Evolutionary conservation across 2,888 invertebrate species (phyloP).

Genomic region (Phania funesta): DNA sequence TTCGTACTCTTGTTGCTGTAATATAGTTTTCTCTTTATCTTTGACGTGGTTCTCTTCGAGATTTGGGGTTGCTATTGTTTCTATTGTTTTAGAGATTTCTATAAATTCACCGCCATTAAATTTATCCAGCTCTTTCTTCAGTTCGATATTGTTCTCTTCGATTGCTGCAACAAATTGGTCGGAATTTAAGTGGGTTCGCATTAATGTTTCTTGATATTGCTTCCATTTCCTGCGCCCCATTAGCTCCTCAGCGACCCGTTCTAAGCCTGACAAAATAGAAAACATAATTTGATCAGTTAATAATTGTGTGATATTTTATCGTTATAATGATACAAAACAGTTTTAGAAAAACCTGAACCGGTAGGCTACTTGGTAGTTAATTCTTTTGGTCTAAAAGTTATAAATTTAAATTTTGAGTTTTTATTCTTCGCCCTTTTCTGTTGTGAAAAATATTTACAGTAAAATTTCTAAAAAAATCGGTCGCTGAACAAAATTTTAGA

Average conservation of each 20-base stretch:
- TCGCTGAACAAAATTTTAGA: too few species aligned
- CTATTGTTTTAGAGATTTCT: constrained; percentile 66
- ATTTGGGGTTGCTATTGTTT: constrained; percentile 69
- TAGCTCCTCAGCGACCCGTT: constrained; percentile 97
- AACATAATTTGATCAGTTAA: neutral
- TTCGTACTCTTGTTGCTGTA: constrained; percentile 68
- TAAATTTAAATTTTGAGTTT: too few species aligned
- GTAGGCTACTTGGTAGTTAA: too few species aligned
- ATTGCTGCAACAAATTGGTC: constrained; percentile 71
- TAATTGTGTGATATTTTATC: too few species aligned
- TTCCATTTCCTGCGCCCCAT: constrained; percentile 98
- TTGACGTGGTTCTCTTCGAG: constrained; percentile 77
- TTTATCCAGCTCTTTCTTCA: constrained; percentile 69
- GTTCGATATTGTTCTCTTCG: constrained; percentile 74
- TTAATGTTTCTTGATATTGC: constrained; percentile 91
- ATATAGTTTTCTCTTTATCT: constrained; percentile 79
- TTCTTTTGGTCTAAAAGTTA: too few species aligned
- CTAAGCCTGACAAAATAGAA: constrained; percentile 86
- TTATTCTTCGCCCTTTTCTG: too few species aligned
- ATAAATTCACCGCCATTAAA: constrained; percentile 47
- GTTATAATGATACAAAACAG: neutral
- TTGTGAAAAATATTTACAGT: too few species aligned
- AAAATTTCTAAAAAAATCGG: too few species aligned
- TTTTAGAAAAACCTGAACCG: too few species aligned
- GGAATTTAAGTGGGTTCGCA: constrained; percentile 81